Conservation (phyloP, 2,113 vertebrate species). For the Paralichthys olivaceus region DNA sequence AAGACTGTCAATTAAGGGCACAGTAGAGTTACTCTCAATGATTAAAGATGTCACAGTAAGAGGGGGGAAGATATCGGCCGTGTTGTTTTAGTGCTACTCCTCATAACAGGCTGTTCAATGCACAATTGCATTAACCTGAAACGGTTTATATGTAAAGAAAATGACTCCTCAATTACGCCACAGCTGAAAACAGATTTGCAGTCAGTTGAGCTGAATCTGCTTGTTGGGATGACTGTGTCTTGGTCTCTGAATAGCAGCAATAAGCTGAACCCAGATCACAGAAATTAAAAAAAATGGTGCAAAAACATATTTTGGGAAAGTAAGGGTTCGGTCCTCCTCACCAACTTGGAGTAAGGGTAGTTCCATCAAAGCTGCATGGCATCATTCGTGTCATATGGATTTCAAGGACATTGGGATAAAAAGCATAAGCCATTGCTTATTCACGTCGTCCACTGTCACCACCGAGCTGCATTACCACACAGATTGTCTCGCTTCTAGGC, state of each 20-base stretch:
- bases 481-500: conserved; percentile 63
- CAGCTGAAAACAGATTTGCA: conserved; percentile 26
- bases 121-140: conserved; percentile 45
- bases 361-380: conserved; percentile 46
- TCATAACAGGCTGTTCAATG: conserved; percentile 40
- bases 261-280: conserved; percentile 45
- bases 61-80: conserved; percentile 11
- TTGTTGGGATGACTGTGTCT: conserved; percentile 20
- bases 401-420: conserved; percentile 33
- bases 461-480: conserved; percentile 62
- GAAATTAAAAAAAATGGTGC: conserved; percentile 5
- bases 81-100: conserved; percentile 12
- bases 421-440: conserved; percentile 37
- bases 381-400: conserved; percentile 38
- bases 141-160: conserved; percentile 21
- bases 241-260: conserved; percentile 31
- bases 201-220: conserved; percentile 38
- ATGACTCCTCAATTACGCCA: conserved; percentile 20
- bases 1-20: conserved; percentile 53
- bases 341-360: conserved; percentile 38
- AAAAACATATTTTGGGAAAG: conserved; percentile 32
- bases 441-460: conserved; percentile 44
- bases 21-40: conserved; percentile 38
- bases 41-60: conserved; percentile 44
- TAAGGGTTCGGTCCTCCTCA: conserved; percentile 29